phyloP scores from a whole-genome alignment of 2,888 invertebrate species.

The Nomada hirtipes region DNA sequence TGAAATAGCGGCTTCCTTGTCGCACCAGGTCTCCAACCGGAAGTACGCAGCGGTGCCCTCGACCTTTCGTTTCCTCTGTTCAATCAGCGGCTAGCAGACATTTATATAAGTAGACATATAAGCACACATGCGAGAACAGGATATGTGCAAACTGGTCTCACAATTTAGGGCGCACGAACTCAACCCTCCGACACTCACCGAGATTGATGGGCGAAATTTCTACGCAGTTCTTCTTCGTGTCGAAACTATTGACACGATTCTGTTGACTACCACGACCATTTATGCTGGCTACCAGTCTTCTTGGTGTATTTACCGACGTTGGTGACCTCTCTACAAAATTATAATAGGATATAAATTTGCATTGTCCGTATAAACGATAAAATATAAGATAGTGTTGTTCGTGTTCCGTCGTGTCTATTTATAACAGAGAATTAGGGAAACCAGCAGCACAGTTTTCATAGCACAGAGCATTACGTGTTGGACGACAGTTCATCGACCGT shows the following conservation, averaged over 20 bases:
- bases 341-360: not conserved
- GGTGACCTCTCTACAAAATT: conserved; percentile 79
- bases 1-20: conserved; percentile 31
- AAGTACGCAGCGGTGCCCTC: conserved; percentile 68
- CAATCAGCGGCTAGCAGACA: conserved; percentile 50
- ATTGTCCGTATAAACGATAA: too few relatives aligned
- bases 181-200: conserved; percentile 72
- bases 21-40: conserved; percentile 59
- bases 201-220: conserved; percentile 79
- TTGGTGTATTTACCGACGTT: conserved; percentile 76
- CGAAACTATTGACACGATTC: conserved; percentile 77
- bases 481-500: conserved; percentile 46
- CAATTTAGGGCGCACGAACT: conserved; percentile 32
- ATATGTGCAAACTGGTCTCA: conserved; percentile 30
- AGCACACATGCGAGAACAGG: not conserved
- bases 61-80: conserved; percentile 50
- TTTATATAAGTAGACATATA: conserved; percentile 10
- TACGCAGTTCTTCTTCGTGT: conserved; percentile 78
- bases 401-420: conserved; percentile 17
- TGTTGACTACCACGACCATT: conserved; percentile 77
- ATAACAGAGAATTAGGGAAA: conserved; percentile 24
- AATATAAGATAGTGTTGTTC: not conserved
- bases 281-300: conserved; percentile 71
- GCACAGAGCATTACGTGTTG: conserved; percentile 25
- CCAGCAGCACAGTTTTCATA: conserved; percentile 17